A percentile compares a stretch with the other conserved stretches of the same genome.
Evolutionary conservation across 1,140 invertebrate genomes (phyloP).

Genomic region (Drosophila busckii): DNA sequence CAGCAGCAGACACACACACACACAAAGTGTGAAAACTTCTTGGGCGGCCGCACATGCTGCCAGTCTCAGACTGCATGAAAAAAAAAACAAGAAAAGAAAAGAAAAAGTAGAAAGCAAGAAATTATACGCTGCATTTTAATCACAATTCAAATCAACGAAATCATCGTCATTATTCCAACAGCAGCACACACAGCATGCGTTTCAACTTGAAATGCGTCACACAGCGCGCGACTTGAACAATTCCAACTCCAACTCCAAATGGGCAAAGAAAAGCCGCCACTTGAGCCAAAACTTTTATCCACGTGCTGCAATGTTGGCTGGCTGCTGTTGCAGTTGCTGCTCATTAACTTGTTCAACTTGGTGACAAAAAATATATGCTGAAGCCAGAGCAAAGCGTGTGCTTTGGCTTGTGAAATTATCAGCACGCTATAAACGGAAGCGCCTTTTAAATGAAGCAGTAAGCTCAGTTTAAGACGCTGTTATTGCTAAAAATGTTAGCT

Average conservation of each 20-base stretch:
- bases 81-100: conserved; percentile 13
- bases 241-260: too few species aligned
- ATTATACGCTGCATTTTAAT: conserved; percentile 78
- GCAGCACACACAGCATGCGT: conserved; percentile 46
- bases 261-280: too few species aligned
- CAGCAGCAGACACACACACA: conserved; percentile 43
- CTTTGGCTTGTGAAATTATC: not conserved
- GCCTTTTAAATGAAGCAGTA: not conserved
- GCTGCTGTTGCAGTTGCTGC: conserved; percentile 20
- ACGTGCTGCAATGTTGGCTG: too few species aligned
- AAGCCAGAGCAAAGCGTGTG: conserved; percentile 1
- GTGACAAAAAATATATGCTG: conserved; percentile 6
- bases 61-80: conserved; percentile 24
- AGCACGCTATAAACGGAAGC: not conserved
- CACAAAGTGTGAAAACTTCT: conserved; percentile 64
- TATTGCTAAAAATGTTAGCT: too few species aligned
- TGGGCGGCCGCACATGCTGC: conserved; percentile 50
- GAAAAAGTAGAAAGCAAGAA: conserved; percentile 30
- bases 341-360: conserved; percentile 34
- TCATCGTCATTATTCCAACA: conserved; percentile 69
- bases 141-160: conserved; percentile 77
- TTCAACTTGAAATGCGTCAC: conserved; percentile 25
- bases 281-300: conserved; percentile 32
- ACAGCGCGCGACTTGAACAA: conserved; percentile 34
- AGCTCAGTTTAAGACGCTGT: too few species aligned